phyloP scores from a whole-genome alignment of 2,888 invertebrate species.

The Drosophila birchii region DNA sequence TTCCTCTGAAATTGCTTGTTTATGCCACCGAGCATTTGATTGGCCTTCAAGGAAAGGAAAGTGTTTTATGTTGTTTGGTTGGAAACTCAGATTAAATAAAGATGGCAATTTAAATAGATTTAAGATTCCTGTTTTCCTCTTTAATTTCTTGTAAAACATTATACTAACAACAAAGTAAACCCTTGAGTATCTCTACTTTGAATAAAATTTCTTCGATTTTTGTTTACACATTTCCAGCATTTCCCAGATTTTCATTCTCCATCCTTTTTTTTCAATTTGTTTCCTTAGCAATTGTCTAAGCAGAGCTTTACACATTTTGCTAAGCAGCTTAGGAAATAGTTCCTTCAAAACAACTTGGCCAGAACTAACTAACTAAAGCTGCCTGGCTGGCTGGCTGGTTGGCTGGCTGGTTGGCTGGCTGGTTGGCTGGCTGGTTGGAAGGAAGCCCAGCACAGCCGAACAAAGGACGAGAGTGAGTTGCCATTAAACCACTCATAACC shows the following conservation, averaged over 20 bases:
- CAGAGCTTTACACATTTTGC: conserved; percentile 38
- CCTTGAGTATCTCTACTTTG: neutral
- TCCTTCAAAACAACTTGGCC: conserved; percentile 33
- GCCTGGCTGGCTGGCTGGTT: neutral
- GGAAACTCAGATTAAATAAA: conserved; percentile 8
- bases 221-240: neutral
- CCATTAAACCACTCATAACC: conserved; percentile 77
- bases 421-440: conserved; percentile 1
- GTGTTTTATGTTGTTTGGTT: conserved; percentile 11
- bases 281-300: conserved; percentile 25
- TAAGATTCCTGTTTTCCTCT: neutral
- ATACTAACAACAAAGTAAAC: neutral
- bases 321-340: conserved; percentile 48
- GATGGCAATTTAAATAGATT: neutral
- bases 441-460: conserved; percentile 44
- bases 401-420: conserved; percentile 7
- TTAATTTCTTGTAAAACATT: neutral
- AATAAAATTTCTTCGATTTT: neutral
- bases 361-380: conserved; percentile 23
- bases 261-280: neutral
- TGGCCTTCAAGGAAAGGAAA: conserved; percentile 19
- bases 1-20: conserved; percentile 18
- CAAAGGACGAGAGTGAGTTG: conserved; percentile 40
- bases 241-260: neutral
- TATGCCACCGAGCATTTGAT: conserved; percentile 27